phyloP scores from a whole-genome alignment of 2,797 vertebrate genomes.

The Myotis vivesi region DNA sequence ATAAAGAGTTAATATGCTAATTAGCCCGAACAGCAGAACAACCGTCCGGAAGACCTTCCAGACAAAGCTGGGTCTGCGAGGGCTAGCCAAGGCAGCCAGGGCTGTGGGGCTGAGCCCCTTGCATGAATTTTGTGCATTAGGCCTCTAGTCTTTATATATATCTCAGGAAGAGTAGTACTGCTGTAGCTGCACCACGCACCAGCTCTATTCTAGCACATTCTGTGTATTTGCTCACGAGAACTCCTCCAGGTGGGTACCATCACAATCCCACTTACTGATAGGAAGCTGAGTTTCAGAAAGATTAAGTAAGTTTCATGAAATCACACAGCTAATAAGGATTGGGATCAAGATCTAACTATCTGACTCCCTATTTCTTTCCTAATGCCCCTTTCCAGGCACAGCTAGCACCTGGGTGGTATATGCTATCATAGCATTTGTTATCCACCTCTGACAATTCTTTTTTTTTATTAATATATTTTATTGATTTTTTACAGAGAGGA shows the following conservation, averaged over 20 bases:
- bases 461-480: neutral
- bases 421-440: neutral
- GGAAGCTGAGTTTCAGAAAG: neutral
- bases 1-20: no score
- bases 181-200: neutral
- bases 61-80: rapidly evolving
- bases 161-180: neutral
- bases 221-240: neutral
- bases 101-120: no score
- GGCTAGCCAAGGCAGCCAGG: no score
- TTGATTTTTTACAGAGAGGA: no score
- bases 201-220: neutral
- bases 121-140: no score
- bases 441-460: neutral
- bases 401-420: neutral
- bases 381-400: neutral
- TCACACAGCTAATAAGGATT: neutral
- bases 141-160: no score
- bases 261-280: neutral
- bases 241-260: neutral
- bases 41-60: no score
- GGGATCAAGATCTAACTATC: neutral
- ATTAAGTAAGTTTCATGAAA: neutral
- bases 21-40: no score
- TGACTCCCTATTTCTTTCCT: neutral